Evolutionary conservation across 2,113 vertebrate species (phyloP).

Genomic region (Malurus elegans): DNA sequence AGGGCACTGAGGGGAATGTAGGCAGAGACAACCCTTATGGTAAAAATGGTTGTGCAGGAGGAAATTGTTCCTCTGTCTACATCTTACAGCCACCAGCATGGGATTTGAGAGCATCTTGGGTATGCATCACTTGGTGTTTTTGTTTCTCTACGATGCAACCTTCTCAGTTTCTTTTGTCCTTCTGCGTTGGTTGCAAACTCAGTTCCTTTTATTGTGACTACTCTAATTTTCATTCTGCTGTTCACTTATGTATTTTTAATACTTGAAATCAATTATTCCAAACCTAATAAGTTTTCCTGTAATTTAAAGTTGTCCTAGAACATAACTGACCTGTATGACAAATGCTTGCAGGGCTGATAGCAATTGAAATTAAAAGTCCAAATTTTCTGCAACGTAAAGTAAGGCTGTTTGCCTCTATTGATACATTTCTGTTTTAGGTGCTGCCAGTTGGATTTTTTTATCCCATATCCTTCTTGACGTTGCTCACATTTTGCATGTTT

Average conservation of each 20-base stretch:
- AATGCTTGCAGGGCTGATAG: neutral
- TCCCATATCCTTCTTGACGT: neutral
- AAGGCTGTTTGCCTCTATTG: neutral
- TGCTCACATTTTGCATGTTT: neutral
- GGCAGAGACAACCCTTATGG: rapidly evolving
- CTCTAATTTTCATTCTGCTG: neutral
- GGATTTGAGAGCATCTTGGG: neutral
- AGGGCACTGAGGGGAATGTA: neutral
- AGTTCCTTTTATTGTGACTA: neutral
- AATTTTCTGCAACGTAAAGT: neutral
- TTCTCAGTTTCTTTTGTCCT: neutral
- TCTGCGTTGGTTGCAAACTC: neutral
- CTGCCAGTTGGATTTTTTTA: neutral
- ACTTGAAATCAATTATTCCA: neutral
- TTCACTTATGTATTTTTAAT: neutral
- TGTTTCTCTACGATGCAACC: neutral
- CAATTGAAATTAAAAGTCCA: neutral
- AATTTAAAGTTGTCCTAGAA: neutral
- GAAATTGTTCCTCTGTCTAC: neutral
- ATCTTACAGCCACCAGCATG: neutral
- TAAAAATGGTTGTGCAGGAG: neutral
- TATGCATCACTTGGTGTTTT: neutral
- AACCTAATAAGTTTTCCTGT: neutral
- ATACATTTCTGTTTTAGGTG: neutral
- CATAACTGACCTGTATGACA: neutral